phyloP scores from a whole-genome alignment of 2,797 vertebrate genomes.

The Spondyliosoma cantharus region DNA sequence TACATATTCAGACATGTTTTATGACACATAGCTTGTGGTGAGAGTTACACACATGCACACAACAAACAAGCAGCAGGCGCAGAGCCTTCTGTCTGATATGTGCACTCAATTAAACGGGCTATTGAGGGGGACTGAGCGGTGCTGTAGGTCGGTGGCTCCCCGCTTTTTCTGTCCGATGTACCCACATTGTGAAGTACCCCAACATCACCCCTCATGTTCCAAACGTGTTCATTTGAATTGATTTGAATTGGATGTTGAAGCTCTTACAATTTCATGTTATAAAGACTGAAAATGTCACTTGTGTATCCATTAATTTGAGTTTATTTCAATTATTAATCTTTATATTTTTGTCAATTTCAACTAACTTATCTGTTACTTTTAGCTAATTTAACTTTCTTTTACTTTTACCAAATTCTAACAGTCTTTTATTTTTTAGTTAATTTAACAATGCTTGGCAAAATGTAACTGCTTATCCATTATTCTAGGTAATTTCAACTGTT shows the following conservation, averaged over 20 bases:
- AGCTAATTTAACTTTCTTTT: too few relatives aligned
- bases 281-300: background rate
- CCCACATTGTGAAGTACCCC: background rate
- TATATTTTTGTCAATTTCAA: too few relatives aligned
- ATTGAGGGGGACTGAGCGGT: background rate
- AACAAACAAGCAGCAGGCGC: background rate
- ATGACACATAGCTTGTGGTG: conserved; percentile 19
- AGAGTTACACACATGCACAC: background rate
- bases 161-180: background rate
- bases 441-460: too few relatives aligned
- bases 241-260: background rate
- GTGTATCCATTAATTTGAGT: background rate
- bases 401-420: too few relatives aligned
- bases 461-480: too few relatives aligned
- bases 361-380: too few relatives aligned
- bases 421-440: too few relatives aligned
- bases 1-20: conserved; percentile 27
- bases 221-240: background rate
- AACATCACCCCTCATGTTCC: background rate
- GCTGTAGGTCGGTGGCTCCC: background rate
- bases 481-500: too few relatives aligned
- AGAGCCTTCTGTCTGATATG: background rate
- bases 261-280: too few relatives aligned
- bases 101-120: background rate
- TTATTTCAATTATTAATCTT: background rate